phyloP scores from a whole-genome alignment of 2,113 vertebrate genomes.

The Cyrtonyx montezumae region DNA sequence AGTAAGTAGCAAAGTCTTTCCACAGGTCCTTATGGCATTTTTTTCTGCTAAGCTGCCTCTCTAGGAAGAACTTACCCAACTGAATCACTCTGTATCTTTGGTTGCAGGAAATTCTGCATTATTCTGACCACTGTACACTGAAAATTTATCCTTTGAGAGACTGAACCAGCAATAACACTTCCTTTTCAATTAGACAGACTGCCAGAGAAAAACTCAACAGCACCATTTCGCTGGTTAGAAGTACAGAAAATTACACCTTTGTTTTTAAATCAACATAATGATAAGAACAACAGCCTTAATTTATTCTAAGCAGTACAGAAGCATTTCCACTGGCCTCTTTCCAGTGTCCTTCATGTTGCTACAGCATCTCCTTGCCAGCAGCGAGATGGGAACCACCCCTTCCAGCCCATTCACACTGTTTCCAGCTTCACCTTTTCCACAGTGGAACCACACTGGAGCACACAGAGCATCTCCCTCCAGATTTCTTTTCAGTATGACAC shows the following conservation, averaged over 20 bases:
- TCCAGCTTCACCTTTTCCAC: not conserved
- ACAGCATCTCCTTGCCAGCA: not conserved
- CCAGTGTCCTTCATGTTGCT: not conserved
- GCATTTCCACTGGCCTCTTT: not conserved
- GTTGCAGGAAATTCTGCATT: not conserved
- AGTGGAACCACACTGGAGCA: not conserved
- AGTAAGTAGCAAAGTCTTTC: not conserved
- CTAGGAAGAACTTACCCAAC: not conserved
- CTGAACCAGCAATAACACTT: not conserved
- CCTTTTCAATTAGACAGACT: not conserved
- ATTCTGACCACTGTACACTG: not conserved
- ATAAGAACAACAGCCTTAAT: not conserved
- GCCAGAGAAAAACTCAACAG: not conserved
- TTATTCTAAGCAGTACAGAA: not conserved
- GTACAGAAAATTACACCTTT: not conserved
- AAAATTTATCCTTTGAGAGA: not conserved
- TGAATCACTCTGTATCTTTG: not conserved
- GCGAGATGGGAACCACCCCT: not conserved
- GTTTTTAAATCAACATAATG: slow-evolving; percentile 11
- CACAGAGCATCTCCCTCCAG: accelerated
- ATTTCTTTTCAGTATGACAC: not conserved
- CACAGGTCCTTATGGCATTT: not conserved
- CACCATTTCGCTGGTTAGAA: not conserved
- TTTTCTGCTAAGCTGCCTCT: not conserved
- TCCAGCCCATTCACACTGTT: not conserved